Evolutionary conservation across 2,113 vertebrate species (phyloP), one percentile per base, ranked within the genome.

Genomic region (Crotalus horridus): DNA sequence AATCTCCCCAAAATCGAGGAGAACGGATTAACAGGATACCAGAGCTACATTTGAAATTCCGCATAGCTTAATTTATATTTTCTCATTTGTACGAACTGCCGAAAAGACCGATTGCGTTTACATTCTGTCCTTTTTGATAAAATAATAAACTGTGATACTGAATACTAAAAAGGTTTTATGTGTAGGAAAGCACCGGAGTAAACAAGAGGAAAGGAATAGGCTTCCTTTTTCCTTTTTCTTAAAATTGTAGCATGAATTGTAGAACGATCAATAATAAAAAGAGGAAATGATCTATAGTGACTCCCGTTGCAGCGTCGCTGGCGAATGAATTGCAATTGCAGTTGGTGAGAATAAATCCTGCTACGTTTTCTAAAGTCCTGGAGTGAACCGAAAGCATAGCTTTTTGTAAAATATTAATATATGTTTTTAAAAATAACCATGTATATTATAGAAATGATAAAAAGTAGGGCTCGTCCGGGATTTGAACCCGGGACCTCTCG

Each of bases 401-500:
- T 5, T 21, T 3, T 7, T 43, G 2, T 39, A 43, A 81, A 81
- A 21, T 81, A 81, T 6, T 39, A 39, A 43, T 81, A 8, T 51
- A 3, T 2, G 1, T 51, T 86, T 51, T 51, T 33, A 26, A 26
- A 86, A 87, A 48, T 3, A 21, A 48, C 21, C 7, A 4, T 26
- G 5, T n/a, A 51, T 51, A 17, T 74, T 74, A 15, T 33, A 13
- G 15, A 43, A 46, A 48, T 2, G 53, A n/a, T 24, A 24, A 58
- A 59, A 51, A 3, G 94, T 94, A 89, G 97, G 97, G 97, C 97
- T 97, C 97, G 96, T 97, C 97, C 96, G 97, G 97, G 97, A 97
- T 97, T 98, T 98, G 97, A 98, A 98, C 97, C 97, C 97, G 97
- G 97, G 97, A 98, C 97, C 97, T 97, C 97, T 98, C 97, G 97